phyloP scores from a whole-genome alignment of 1,140 invertebrate species.

The Papilio glaucus region DNA sequence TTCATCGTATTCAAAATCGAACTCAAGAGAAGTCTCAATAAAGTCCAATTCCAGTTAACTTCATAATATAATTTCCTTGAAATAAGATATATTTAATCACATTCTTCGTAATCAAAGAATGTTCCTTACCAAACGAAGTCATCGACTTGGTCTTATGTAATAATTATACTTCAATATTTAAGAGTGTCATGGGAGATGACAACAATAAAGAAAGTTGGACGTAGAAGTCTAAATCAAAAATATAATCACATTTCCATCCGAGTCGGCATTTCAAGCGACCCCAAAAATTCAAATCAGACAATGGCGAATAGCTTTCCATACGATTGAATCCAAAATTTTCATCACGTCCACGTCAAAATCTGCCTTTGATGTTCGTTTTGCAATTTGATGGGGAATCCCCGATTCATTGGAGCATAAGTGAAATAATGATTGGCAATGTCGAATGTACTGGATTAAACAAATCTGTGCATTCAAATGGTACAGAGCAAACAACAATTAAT shows the following conservation, averaged over 20 bases:
- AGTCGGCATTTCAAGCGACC: neutral
- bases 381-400: constrained; percentile 52
- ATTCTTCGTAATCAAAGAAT: no score
- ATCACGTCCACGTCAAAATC: constrained; percentile 49
- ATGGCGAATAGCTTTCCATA: constrained; percentile 49
- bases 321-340: constrained; percentile 57
- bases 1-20: no score
- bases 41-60: no score
- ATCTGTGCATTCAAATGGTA: constrained; percentile 26
- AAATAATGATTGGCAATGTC: constrained; percentile 29
- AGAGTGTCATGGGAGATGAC: no score
- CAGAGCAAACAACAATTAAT: constrained; percentile 12
- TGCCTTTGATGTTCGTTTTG: constrained; percentile 54
- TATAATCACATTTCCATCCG: constrained; percentile 22
- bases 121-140: no score
- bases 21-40: no score
- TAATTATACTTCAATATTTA: no score
- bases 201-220: no score
- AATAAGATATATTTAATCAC: no score
- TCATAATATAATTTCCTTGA: no score
- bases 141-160: no score
- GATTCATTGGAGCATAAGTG: constrained; percentile 44
- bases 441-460: constrained; percentile 20
- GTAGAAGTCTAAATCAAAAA: constrained; percentile 14
- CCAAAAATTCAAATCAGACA: constrained; percentile 45